Base-by-base conservation (phyloP, 1,140 invertebrate genomes). In the Drosophila paulistorum region DNA sequence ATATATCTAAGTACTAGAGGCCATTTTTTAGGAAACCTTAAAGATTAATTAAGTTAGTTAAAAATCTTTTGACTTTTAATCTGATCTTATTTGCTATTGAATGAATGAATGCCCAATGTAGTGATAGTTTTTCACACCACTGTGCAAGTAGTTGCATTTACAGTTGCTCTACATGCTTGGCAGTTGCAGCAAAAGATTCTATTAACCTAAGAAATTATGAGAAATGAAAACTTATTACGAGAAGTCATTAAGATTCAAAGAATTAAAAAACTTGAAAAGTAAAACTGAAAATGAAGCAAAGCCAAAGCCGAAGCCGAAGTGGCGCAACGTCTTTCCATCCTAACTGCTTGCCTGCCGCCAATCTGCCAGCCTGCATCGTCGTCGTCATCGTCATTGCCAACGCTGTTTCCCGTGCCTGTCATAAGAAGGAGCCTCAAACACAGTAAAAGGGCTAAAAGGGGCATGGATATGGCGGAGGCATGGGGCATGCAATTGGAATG, bases 141-240 rank as follows among this genome's bases (percentile, higher is more conserved):
- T 77, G 83, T 51, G 45, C 45, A 9, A 51, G 17, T 82, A 51
- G 17, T 33, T 58, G 14, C 61, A 68, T 72, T 87, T 64, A 69
- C 63, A 73, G 68, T 79, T 76, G 45, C 62, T 71, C 58, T 74
- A 79, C 61, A 79, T 71, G 45, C 17, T 51, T 11, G 72, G 39
- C 68, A 51, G 45, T 51, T 51, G 67, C 63, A 66, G 84, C 64
- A 73, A 81, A 90, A 90, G 89, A 89, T 90, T 91, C 89, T 91
- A 91, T 91, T 91, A 91, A 91, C 89, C 90, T 79, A 78, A 87
- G 80, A 91, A 87, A 91, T 91, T 91, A 86, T 76, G 89, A 91
- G 81, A 91, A 91, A 91, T 87, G 90, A 91, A 91, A 91, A 91
- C 82, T 91, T 91, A 91, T 90, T 90, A 91, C 85, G 84, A 91